Percentiles rank a stretch among this genome's conserved stretches.
phyloP scores from a whole-genome alignment of 2,113 vertebrate genomes.

The Meles meles region DNA sequence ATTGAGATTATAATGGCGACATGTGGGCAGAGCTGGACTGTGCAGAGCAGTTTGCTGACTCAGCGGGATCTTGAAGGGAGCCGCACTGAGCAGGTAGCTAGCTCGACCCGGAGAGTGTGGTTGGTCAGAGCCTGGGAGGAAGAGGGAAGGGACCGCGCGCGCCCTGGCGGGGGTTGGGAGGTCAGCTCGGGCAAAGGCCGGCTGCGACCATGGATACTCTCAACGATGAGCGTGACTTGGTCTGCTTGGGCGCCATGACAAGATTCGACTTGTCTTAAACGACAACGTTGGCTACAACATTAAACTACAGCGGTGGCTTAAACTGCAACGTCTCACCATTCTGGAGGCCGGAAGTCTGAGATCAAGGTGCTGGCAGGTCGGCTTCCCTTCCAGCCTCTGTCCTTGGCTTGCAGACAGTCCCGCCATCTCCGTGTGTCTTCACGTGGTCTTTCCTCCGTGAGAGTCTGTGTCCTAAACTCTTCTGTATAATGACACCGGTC shows the following conservation, averaged over 20 bases:
- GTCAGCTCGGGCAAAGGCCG: not conserved
- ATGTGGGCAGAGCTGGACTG: accelerated
- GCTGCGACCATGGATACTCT: not conserved
- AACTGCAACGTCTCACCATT: not conserved
- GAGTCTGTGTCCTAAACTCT: not conserved
- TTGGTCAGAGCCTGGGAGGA: not conserved
- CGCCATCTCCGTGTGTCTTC: not conserved
- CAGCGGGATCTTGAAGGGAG: not conserved
- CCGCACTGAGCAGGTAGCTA: accelerated
- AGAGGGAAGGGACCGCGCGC: not conserved
- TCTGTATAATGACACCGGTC: not conserved
- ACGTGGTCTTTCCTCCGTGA: accelerated
- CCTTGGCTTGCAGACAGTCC: not conserved
- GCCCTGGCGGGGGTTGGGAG: not conserved
- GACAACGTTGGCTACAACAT: no score
- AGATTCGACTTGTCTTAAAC: not conserved
- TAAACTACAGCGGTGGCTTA: not conserved
- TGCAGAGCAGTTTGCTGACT: no score
- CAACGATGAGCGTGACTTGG: not conserved
- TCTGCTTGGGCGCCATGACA: not conserved
- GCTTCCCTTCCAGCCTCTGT: not conserved
- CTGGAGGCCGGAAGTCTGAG: not conserved
- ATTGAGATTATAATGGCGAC: not conserved
- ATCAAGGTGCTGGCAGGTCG: not conserved
- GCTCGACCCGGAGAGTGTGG: not conserved